Evolutionary conservation across 2,113 vertebrate genomes (phyloP).

Genomic region (Percopsis transmontana): DNA sequence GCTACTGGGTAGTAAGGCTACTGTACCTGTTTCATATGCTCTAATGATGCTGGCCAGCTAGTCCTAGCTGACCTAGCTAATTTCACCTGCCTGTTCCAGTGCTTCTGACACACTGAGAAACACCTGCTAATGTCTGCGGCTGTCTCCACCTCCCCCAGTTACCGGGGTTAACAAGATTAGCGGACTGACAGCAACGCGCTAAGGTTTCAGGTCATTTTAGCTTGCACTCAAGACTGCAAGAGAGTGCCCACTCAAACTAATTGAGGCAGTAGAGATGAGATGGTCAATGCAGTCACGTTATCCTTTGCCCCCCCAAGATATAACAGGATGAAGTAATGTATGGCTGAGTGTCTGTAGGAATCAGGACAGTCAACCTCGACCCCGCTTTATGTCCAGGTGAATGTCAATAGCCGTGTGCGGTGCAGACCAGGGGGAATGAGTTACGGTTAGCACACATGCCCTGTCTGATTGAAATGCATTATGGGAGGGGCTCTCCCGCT

Average conservation of each 20-base stretch:
- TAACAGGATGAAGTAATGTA: constrained; percentile 60
- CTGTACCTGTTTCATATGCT: constrained; percentile 20
- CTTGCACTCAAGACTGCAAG: constrained; percentile 49
- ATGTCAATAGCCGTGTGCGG: constrained; percentile 53
- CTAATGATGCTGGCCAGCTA: background rate
- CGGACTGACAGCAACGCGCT: constrained; percentile 32
- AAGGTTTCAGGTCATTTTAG: constrained; percentile 60
- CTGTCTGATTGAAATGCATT: constrained; percentile 71
- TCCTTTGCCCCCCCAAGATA: constrained; percentile 43
- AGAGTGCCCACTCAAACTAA: constrained; percentile 65
- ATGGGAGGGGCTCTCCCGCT: constrained; percentile 58
- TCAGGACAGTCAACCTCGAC: constrained; percentile 51
- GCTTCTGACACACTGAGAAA: constrained; percentile 38
- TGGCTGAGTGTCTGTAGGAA: constrained; percentile 57
- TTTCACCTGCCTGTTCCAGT: constrained; percentile 42
- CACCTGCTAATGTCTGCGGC: constrained; percentile 47
- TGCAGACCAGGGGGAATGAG: constrained; percentile 55
- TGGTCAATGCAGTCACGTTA: constrained; percentile 45
- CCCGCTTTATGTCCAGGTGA: constrained; percentile 37
- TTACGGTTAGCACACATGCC: constrained; percentile 60
- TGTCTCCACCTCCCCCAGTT: constrained; percentile 58
- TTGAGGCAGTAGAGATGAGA: constrained; percentile 64
- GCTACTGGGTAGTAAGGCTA: constrained; percentile 1
- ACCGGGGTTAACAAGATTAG: constrained; percentile 56
- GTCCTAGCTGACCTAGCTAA: background rate